Percentiles rank a stretch among this genome's conserved stretches.
These are phyloP conservation scores for Columba guinea DNA, from an alignment of 2,797 vertebrate species.

Conservation along the genomic window DNA sequence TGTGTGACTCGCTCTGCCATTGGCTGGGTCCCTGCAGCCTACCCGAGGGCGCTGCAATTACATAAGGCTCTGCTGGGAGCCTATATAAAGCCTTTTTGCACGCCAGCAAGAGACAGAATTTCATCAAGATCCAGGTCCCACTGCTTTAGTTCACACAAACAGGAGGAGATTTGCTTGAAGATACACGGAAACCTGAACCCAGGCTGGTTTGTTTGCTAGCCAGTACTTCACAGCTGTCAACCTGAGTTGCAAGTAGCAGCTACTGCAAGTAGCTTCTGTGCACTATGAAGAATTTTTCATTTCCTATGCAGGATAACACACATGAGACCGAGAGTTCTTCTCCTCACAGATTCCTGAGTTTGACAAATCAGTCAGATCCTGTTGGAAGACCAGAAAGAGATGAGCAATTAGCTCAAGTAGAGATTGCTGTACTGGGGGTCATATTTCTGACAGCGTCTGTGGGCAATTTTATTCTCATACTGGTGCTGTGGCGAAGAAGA, in stretches of 20 bases:
- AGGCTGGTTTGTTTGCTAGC: conserved; percentile 14
- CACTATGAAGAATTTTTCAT: conserved; percentile 71
- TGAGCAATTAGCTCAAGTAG: conserved; percentile 62
- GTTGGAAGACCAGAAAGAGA: conserved; percentile 66
- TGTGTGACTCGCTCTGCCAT: conserved; percentile 37
- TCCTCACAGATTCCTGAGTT: conserved; percentile 39
- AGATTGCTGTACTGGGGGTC: conserved; percentile 69
- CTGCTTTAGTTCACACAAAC: conserved; percentile 1
- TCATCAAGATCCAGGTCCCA: conserved; percentile 7
- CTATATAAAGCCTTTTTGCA: conserved; percentile 54
- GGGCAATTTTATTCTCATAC: conserved; percentile 69
- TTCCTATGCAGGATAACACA: conserved; percentile 54
- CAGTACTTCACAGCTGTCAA: conserved; percentile 15
- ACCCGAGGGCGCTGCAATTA: conserved; percentile 56
- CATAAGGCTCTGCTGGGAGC: conserved; percentile 39
- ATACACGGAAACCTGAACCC: background rate
- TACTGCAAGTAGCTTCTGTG: conserved; percentile 22
- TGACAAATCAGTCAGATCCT: conserved; percentile 58
- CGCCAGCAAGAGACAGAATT: conserved; percentile 26
- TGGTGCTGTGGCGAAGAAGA: conserved; percentile 69
- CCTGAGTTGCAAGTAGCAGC: conserved; percentile 22
- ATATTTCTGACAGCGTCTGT: conserved; percentile 70
- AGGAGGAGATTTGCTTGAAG: conserved; percentile 36
- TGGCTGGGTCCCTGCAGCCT: conserved; percentile 53
- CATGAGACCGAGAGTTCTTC: conserved; percentile 31